Conservation (phyloP, 1,140 invertebrate genomes). For the Neodiprion virginianus region DNA sequence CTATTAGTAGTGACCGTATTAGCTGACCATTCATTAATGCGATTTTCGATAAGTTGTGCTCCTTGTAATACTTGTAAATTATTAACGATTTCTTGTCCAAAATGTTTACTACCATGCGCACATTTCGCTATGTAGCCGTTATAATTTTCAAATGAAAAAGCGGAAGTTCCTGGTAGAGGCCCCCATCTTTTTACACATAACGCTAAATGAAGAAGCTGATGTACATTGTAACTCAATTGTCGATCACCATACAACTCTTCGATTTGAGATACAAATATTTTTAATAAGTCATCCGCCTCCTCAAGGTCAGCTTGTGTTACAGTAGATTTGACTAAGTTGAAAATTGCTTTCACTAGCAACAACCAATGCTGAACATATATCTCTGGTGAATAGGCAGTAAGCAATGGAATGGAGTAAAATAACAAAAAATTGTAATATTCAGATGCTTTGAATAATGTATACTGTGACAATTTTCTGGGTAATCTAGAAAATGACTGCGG, state of each 20-base stretch:
- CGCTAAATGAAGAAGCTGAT: conserved; percentile 34
- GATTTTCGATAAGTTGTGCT: conserved; percentile 14
- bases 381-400: conserved; percentile 27
- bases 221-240: conserved; percentile 32
- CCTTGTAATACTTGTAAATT: conserved; percentile 28
- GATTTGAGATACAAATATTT: conserved; percentile 26
- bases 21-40: conserved; percentile 15
- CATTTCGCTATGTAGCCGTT: conserved; percentile 31
- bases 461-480: conserved; percentile 21
- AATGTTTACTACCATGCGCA: conserved; percentile 32
- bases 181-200: conserved; percentile 34
- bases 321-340: conserved; percentile 29
- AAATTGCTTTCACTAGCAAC: conserved; percentile 27
- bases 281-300: conserved; percentile 21
- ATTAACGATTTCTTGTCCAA: conserved; percentile 35
- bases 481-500: conserved; percentile 27
- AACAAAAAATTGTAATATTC: conserved; percentile 33
- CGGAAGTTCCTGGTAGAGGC: conserved; percentile 31
- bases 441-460: conserved; percentile 32
- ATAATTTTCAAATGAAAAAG: conserved; percentile 35
- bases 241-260: conserved; percentile 27
- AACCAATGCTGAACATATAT: conserved; percentile 38
- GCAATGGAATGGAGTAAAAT: conserved; percentile 31
- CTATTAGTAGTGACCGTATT: conserved; percentile 4
- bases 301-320: conserved; percentile 17